A percentile compares a stretch with the other conserved stretches of the same genome.
Conservation (phyloP, 2,797 vertebrate genomes). For the Setipinna tenuifilis region DNA sequence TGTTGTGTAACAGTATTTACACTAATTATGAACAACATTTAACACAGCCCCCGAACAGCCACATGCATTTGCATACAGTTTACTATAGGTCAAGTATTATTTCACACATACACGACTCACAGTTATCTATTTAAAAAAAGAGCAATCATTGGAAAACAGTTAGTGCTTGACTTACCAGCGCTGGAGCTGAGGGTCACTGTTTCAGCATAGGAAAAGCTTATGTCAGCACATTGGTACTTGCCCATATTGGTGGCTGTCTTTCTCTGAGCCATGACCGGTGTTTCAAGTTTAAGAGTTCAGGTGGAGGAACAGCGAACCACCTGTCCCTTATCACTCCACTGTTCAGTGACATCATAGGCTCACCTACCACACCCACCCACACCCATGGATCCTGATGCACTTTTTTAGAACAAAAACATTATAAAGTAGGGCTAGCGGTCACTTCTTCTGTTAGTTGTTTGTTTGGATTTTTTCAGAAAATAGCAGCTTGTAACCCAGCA, state of each 20-base stretch:
- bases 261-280: slow-evolving; percentile 65
- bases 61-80: neutral
- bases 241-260: slow-evolving; percentile 57
- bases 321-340: slow-evolving; percentile 46
- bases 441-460: neutral
- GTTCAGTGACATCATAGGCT: slow-evolving; percentile 54
- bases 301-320: slow-evolving; percentile 31
- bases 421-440: neutral
- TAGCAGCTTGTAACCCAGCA: neutral
- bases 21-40: too few relatives aligned
- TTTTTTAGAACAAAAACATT: neutral
- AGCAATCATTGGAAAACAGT: neutral
- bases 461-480: neutral
- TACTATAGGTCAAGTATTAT: neutral
- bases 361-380: slow-evolving; percentile 46
- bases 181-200: slow-evolving; percentile 74
- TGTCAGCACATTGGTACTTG: slow-evolving; percentile 65
- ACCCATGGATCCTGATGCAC: neutral
- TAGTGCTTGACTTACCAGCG: slow-evolving; percentile 66
- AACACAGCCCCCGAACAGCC: neutral
- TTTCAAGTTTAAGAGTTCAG: slow-evolving; percentile 39
- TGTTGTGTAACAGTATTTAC: too few relatives aligned
- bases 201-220: slow-evolving; percentile 65
- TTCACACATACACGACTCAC: neutral
- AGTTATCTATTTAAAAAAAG: neutral